Evolutionary conservation across 2,888 invertebrate genomes (phyloP).

Genomic region (Monochamus alternatus): DNA sequence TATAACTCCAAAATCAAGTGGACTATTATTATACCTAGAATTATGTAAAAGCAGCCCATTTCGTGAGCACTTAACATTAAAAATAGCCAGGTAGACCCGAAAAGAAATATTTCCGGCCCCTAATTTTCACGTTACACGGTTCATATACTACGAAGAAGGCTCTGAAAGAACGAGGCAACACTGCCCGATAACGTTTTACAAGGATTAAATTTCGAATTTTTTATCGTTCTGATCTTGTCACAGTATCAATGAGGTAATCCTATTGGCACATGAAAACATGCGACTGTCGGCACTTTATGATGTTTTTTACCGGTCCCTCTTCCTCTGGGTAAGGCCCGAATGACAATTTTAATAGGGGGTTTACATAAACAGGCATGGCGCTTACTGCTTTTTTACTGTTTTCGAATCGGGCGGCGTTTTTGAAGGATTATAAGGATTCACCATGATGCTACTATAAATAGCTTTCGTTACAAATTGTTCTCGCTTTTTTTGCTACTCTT

Average conservation of each 20-base stretch:
- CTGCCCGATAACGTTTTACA: slow-evolving; percentile 28
- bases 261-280: slow-evolving; percentile 34
- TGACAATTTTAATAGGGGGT: slow-evolving; percentile 50
- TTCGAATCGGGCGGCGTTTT: slow-evolving; percentile 38
- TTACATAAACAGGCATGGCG: slow-evolving; percentile 49
- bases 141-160: slow-evolving; percentile 59
- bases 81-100: slow-evolving; percentile 30
- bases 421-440: slow-evolving; percentile 35
- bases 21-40: slow-evolving; percentile 18
- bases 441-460: slow-evolving; percentile 23
- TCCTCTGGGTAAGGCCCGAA: slow-evolving; percentile 9
- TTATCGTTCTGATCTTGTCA: slow-evolving; percentile 34
- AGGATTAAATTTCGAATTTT: slow-evolving; percentile 33
- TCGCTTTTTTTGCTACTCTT: neutral
- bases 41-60: slow-evolving; percentile 28
- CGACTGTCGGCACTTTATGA: slow-evolving; percentile 33
- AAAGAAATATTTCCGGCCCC: slow-evolving; percentile 51
- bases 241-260: slow-evolving; percentile 35
- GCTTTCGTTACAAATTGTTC: neutral
- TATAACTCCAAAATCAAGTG: slow-evolving; percentile 20
- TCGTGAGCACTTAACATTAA: slow-evolving; percentile 30
- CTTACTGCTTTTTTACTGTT: slow-evolving; percentile 40
- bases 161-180: slow-evolving; percentile 33
- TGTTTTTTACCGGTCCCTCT: slow-evolving; percentile 29
- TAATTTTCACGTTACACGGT: slow-evolving; percentile 62